phyloP scores from a whole-genome alignment of 2,797 vertebrate species.

The Microctenopoma lineatum region DNA sequence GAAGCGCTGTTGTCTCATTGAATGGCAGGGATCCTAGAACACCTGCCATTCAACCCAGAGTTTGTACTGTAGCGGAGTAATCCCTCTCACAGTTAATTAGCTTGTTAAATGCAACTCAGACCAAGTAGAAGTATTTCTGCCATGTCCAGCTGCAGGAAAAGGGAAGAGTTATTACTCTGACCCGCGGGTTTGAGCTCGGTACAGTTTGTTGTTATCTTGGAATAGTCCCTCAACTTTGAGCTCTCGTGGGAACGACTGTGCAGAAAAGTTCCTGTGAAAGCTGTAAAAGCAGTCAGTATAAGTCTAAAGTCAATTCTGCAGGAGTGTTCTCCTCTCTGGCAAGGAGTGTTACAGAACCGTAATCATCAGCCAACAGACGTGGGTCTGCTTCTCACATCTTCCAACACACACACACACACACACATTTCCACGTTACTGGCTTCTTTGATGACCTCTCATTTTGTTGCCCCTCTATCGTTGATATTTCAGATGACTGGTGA shows the following conservation, averaged over 20 bases:
- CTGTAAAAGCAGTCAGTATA: background rate
- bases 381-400: background rate
- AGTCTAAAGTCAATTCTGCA: constrained; percentile 1
- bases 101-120: constrained; percentile 31
- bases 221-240: constrained; percentile 3
- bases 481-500: too few relatives aligned
- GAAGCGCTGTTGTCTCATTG: constrained; percentile 24
- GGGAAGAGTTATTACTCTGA: background rate
- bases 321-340: background rate
- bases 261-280: constrained; percentile 12
- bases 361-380: background rate
- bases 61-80: constrained; percentile 31
- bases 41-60: constrained; percentile 34
- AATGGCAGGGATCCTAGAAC: constrained; percentile 46
- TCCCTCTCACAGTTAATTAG: constrained; percentile 39
- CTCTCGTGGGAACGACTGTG: background rate
- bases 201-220: background rate
- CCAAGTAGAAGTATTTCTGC: background rate
- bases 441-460: background rate
- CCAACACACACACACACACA: background rate
- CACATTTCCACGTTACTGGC: background rate
- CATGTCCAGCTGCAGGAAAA: background rate
- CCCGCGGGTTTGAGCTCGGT: background rate
- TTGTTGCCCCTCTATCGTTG: background rate
- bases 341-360: background rate